Evolutionary conservation across 1,140 invertebrate genomes (phyloP).

Genomic region (Lepidurus couesii): DNA sequence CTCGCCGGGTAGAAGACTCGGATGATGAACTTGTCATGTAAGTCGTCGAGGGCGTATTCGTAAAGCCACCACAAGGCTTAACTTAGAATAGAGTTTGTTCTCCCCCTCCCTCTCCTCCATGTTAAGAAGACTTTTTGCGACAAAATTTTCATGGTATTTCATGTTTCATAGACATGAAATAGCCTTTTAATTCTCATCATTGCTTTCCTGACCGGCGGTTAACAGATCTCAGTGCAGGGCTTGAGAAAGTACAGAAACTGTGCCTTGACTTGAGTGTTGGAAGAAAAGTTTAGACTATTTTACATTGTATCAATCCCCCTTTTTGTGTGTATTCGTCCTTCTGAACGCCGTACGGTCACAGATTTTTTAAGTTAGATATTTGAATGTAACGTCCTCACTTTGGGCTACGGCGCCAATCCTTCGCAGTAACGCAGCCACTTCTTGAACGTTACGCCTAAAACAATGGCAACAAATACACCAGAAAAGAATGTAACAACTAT

Average conservation of each 20-base stretch:
- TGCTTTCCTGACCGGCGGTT: slow-evolving; percentile 15
- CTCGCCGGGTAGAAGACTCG: slow-evolving; percentile 32
- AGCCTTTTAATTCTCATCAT: no score
- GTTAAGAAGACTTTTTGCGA: no score
- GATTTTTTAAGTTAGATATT: neutral
- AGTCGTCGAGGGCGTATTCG: slow-evolving; percentile 78
- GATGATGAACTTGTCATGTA: slow-evolving; percentile 49
- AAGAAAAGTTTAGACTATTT: neutral
- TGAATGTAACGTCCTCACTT: neutral
- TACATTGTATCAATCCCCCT: neutral
- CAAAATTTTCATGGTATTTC: no score
- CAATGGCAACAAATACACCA: neutral
- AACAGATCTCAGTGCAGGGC: slow-evolving; percentile 17
- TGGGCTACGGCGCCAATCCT: neutral
- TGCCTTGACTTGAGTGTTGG: neutral
- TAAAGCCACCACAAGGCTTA: slow-evolving; percentile 69
- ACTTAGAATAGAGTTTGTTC: neutral
- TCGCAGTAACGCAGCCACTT: slow-evolving; percentile 1
- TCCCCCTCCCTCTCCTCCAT: neutral
- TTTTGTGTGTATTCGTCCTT: neutral
- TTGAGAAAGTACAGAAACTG: slow-evolving; percentile 15
- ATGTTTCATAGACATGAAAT: no score
- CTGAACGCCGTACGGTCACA: slow-evolving; percentile 6
- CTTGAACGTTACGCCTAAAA: neutral
- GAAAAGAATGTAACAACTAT: neutral